Evolutionary conservation across 2,113 vertebrate species (phyloP).

Genomic region (Eurystomus gularis): DNA sequence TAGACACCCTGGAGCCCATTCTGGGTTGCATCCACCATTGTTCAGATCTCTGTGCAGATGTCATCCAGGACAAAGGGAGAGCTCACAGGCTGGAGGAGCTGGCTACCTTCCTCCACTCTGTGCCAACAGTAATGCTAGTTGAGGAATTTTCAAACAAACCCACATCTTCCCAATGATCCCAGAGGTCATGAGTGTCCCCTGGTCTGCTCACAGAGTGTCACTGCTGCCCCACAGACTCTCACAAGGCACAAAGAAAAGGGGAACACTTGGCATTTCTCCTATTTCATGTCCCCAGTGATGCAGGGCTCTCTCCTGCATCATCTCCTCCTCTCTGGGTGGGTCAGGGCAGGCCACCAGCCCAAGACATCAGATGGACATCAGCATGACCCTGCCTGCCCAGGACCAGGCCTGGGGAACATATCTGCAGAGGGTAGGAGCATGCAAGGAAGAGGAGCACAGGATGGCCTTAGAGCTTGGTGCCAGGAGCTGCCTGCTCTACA

Average conservation of each 20-base stretch:
- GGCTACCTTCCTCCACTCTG: background rate
- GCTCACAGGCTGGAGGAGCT: background rate
- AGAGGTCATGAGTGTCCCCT: background rate
- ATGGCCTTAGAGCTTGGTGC: background rate
- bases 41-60: background rate
- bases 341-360: background rate
- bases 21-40: background rate
- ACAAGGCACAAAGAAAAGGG: background rate
- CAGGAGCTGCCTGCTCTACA: background rate
- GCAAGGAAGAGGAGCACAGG: background rate
- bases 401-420: background rate
- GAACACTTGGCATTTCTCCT: background rate
- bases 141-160: background rate
- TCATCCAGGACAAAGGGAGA: background rate
- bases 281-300: background rate
- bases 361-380: background rate
- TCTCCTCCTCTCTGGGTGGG: background rate
- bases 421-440: background rate
- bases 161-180: background rate
- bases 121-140: background rate
- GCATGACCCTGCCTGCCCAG: background rate
- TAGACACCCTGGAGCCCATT: background rate
- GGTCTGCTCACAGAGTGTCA: background rate
- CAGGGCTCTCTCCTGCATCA: background rate
- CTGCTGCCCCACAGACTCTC: background rate